Evolutionary conservation across 2,797 vertebrate species (phyloP), one percentile per base, ranked within the genome.

Genomic region (Sebastes diaconus): DNA sequence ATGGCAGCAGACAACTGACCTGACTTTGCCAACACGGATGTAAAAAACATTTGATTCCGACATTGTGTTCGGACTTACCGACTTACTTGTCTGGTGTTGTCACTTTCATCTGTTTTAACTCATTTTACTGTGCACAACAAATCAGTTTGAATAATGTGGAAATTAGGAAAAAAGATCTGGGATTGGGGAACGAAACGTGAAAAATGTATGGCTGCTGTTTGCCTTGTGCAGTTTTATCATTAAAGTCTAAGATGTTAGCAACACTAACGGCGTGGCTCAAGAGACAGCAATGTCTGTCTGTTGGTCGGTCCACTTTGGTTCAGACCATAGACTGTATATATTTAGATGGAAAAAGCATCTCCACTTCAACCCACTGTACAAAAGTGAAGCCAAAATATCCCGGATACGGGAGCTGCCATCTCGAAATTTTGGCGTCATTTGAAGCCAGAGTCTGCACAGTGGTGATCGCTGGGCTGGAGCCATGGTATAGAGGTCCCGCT

Each of bases 41-140:
- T 55, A 30, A 67, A 61, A 61, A 80, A 68, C 14, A n/a, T 8
- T 34, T 39, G 58, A 65, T 69, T 79, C 39, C 57, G 57, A 84
- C 58, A 27, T 29, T 24, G 22, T 18, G 29, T 39, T 34, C 59
- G 2, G 29, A 73, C 16, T 68, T 22, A 59, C 8, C 64, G 36
- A 42, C 30, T 71, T 71, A 50, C 13, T 25, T 18, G 6, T 67
- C 64, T 8, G 10, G 29, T 32, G 3, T 42, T 63, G 50, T 46
- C 13, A 65, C 16, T 66, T 32, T 39, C 8, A 25, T 72, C 27
- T n/a, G 11, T 55, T 32, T 68, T 7, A 59, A 11, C 29, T 55
- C 0, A 46, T 61, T 55, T 75, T 29, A 65, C 4, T 20, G 32
- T 60, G n/a, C n/a, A 70, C 27, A 77, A 16, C 67, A 13, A 72